Evolutionary conservation across 1,140 invertebrate species (phyloP).

Genomic region (Glossosoma conforme): DNA sequence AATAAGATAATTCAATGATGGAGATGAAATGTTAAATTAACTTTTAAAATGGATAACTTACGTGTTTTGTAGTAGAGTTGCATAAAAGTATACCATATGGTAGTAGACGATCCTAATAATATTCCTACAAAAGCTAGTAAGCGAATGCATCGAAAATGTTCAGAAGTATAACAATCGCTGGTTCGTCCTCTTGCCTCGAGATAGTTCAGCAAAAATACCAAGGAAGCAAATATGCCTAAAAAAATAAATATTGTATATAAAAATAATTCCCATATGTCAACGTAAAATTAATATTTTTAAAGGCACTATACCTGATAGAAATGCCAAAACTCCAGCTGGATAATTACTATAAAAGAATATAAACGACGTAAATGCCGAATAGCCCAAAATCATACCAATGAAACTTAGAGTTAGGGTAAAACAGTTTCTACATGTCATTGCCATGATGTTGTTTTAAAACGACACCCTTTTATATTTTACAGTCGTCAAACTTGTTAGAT

Average conservation of each 20-base stretch:
- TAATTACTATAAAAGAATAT: conserved; percentile 23
- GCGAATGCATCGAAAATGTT: conserved; percentile 18
- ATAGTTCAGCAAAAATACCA: conserved; percentile 23
- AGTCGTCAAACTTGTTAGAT: too few species aligned
- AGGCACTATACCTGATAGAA: conserved; percentile 22
- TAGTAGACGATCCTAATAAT: conserved; percentile 10
- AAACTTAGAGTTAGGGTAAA: conserved; percentile 24
- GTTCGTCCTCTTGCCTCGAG: conserved; percentile 10
- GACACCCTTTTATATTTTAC: too few species aligned
- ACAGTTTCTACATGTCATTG: conserved; percentile 11
- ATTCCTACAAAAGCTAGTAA: conserved; percentile 20
- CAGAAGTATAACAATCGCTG: conserved; percentile 19
- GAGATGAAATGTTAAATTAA: conserved; percentile 6
- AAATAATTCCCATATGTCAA: background rate
- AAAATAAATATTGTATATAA: conserved; percentile 4
- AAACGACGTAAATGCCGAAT: conserved; percentile 23
- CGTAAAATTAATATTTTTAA: background rate
- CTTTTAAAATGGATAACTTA: conserved; percentile 19
- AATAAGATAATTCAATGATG: background rate
- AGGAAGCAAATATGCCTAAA: conserved; percentile 21
- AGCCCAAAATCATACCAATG: conserved; percentile 21
- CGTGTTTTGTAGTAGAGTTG: conserved; percentile 15
- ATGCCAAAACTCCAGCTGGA: conserved; percentile 15
- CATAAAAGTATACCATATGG: conserved; percentile 19
- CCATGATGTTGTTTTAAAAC: too few species aligned